Conservation (phyloP, 2,797 vertebrate species). For the Epinephelus coioides region DNA sequence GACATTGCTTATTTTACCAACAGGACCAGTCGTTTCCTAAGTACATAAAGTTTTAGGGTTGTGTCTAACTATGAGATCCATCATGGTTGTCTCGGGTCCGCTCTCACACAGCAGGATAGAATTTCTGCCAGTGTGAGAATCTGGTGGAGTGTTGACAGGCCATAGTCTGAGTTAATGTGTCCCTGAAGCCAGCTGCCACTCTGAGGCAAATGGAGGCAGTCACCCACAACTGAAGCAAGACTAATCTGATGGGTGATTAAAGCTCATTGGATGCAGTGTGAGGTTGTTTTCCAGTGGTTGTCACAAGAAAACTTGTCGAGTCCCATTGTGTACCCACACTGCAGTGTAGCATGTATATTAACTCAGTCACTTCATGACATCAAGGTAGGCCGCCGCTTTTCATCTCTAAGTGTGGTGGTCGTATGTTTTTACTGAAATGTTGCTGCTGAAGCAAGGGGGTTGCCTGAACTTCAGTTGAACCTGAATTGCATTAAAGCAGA, state of each 20-base stretch:
- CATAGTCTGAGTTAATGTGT: conserved; percentile 80
- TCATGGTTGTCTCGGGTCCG: conserved; percentile 34
- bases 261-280: conserved; percentile 56
- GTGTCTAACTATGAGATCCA: conserved; percentile 28
- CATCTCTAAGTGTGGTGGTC: conserved; percentile 5
- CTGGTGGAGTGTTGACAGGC: conserved; percentile 77
- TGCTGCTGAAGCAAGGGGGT: conserved; percentile 16
- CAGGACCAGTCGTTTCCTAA: conserved; percentile 5
- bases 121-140: conserved; percentile 76
- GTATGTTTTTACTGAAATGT: conserved; percentile 11
- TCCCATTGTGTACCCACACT: neutral
- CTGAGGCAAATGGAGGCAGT: conserved; percentile 73
- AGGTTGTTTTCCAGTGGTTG: conserved; percentile 33
- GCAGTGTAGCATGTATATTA: conserved; percentile 4
- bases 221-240: conserved; percentile 78
- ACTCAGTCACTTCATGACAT: conserved; percentile 18
- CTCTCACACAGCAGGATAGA: conserved; percentile 59
- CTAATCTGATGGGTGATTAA: conserved; percentile 80
- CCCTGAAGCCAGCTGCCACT: conserved; percentile 82
- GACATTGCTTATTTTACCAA: neutral
- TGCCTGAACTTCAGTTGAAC: conserved; percentile 66
- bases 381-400: conserved; percentile 16
- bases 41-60: conserved; percentile 22
- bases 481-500: conserved; percentile 55
- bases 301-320: conserved; percentile 24